These are phyloP conservation scores for Tupaia tana DNA, from an alignment of 2,113 vertebrate species.

Conservation along the genomic window DNA sequence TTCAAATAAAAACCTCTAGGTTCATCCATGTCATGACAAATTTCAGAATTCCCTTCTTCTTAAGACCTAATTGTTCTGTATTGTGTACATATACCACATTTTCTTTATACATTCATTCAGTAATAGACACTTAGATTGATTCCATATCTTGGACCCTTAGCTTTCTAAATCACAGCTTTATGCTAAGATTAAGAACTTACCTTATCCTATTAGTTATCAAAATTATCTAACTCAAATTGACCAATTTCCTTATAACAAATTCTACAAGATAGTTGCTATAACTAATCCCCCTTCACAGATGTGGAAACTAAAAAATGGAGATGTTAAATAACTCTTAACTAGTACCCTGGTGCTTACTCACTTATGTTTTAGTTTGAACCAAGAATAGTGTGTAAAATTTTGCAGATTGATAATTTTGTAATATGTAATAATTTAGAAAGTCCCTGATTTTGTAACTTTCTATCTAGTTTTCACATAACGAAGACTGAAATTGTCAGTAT, in stretches of 20 bases:
- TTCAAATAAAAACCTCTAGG: neutral
- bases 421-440: neutral
- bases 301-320: neutral
- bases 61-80: no score
- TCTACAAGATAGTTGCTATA: neutral
- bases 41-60: neutral
- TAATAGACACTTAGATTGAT: neutral
- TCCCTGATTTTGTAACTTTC: neutral
- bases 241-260: neutral
- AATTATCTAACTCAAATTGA: neutral
- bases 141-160: neutral
- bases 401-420: neutral
- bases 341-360: neutral
- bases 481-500: neutral
- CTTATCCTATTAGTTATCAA: neutral
- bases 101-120: no score
- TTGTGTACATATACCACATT: no score
- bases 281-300: neutral
- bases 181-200: neutral
- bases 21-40: neutral
- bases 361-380: neutral
- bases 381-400: neutral
- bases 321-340: neutral
- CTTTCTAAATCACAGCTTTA: neutral
- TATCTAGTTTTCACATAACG: neutral